phyloP scores from a whole-genome alignment of 2,888 invertebrate genomes.

The Penaeus monodon region DNA sequence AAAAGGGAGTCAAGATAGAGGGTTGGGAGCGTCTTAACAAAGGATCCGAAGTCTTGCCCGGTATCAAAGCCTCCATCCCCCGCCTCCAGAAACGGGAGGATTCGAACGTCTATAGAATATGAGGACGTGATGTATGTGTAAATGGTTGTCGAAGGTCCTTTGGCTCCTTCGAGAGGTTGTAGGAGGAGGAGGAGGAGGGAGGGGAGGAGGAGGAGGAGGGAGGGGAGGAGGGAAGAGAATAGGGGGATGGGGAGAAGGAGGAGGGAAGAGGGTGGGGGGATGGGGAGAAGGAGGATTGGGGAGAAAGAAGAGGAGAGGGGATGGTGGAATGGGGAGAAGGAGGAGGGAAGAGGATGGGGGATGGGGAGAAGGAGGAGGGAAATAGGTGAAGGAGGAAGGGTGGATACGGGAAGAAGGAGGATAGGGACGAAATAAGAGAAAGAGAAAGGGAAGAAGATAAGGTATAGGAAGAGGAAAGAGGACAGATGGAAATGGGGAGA shows the following conservation, averaged over 20 bases:
- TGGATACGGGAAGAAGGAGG: no score
- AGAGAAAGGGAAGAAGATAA: no score
- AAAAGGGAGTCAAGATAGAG: background rate
- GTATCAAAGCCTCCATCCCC: constrained; percentile 1
- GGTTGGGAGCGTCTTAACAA: constrained; percentile 4
- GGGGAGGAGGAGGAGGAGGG: background rate
- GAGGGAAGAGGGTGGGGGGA: no score
- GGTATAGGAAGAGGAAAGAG: no score
- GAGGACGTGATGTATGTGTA: constrained; percentile 9
- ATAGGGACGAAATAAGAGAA: background rate
- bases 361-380: no score
- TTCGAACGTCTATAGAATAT: constrained; percentile 16
- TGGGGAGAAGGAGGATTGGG: no score
- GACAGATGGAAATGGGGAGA: no score
- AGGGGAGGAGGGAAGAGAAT: background rate
- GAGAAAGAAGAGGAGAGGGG: no score
- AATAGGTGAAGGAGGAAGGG: no score
- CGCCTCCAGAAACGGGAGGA: background rate
- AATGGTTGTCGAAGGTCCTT: constrained; percentile 6
- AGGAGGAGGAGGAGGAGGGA: background rate
- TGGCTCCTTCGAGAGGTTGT: background rate
- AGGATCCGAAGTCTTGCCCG: constrained; percentile 5
- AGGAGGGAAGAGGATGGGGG: no score
- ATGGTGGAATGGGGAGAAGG: no score
- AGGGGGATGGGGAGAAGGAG: no score